Evolutionary conservation across 2,113 vertebrate genomes (phyloP).

Genomic region (Rhinoderma darwinii): DNA sequence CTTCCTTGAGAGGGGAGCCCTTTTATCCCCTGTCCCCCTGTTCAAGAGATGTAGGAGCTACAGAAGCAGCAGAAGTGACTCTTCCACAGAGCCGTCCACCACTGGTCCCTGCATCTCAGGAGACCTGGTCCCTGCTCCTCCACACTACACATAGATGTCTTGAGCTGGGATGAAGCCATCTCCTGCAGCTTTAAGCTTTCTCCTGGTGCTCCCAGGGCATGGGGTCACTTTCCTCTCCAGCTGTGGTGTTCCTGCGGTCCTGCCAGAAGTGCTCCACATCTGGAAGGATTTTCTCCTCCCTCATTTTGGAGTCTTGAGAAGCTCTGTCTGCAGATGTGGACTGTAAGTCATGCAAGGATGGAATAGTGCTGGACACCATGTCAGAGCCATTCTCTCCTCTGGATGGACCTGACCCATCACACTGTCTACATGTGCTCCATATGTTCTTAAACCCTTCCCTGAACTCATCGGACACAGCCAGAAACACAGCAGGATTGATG

Average conservation of each 20-base stretch:
- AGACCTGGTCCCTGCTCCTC: neutral
- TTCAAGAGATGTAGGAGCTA: no score
- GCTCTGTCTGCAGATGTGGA: neutral
- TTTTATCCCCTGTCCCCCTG: no score
- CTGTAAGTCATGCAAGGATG: conserved; percentile 60
- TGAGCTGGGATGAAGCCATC: neutral
- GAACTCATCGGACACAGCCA: conserved; percentile 74
- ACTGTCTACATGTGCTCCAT: conserved; percentile 60
- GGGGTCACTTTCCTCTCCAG: conserved; percentile 73
- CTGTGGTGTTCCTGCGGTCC: conserved; percentile 72
- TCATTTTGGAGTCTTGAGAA: conserved; percentile 31
- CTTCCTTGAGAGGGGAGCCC: no score
- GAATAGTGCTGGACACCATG: conserved; percentile 58
- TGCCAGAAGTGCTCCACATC: conserved; percentile 82
- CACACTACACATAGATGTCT: neutral
- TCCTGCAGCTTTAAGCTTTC: conserved; percentile 15
- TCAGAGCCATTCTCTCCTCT: conserved; percentile 65
- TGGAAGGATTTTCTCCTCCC: conserved; percentile 66
- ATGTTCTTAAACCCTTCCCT: conserved; percentile 67
- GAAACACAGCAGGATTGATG: conserved; percentile 70
- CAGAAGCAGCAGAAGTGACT: neutral
- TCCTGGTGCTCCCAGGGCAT: conserved; percentile 79
- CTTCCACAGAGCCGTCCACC: neutral
- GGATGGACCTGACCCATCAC: neutral
- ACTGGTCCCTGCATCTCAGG: neutral